Evolutionary conservation across 2,888 invertebrate genomes (phyloP).

Genomic region (Empis livida): DNA sequence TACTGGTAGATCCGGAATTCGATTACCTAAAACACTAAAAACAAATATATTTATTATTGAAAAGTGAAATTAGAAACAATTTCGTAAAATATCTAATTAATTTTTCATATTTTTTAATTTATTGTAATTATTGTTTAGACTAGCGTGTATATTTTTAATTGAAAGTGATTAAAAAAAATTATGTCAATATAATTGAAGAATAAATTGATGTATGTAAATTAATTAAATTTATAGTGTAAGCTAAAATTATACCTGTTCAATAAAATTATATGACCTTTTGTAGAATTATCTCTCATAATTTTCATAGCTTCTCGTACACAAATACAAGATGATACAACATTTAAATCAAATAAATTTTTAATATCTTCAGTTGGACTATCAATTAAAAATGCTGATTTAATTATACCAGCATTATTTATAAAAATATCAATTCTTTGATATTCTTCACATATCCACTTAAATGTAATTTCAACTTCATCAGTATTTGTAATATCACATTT

Average conservation of each 20-base stretch:
- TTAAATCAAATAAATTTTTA: conserved; percentile 34
- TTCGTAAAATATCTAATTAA: no score
- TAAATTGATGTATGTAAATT: background rate
- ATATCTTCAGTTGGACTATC: conserved; percentile 27
- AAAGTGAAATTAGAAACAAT: no score
- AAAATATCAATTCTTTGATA: conserved; percentile 29
- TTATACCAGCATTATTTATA: conserved; percentile 34
- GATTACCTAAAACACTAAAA: conserved; percentile 36
- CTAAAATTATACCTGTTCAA: conserved; percentile 43
- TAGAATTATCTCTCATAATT: conserved; percentile 39
- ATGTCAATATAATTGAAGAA: background rate
- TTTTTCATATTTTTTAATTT: no score
- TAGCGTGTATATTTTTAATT: no score
- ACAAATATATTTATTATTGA: no score
- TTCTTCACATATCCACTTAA: conserved; percentile 25
- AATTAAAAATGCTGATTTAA: conserved; percentile 28
- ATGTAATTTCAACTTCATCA: conserved; percentile 22
- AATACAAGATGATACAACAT: conserved; percentile 44
- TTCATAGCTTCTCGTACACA: conserved; percentile 43
- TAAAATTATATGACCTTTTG: conserved; percentile 46
- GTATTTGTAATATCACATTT: conserved; percentile 32
- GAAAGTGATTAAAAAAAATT: background rate
- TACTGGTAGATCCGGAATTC: conserved; percentile 38
- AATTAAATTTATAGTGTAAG: background rate
- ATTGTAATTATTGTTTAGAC: background rate